Percentiles rank a stretch among this genome's conserved stretches.
Conservation (phyloP, 2,113 vertebrate species). For the Phaethornis superciliosus region DNA sequence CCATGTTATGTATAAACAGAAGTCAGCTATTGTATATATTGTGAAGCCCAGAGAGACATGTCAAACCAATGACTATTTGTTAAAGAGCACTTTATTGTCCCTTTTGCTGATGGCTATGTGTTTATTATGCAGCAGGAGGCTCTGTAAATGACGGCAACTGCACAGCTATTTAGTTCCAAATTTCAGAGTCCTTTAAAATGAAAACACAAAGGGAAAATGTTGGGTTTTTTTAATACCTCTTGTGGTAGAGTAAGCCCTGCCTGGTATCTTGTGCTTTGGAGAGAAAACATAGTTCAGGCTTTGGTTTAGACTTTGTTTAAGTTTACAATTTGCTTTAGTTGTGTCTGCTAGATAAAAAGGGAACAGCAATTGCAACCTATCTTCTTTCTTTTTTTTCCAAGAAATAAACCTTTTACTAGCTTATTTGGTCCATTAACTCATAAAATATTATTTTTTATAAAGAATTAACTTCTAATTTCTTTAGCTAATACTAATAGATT, state of each 20-base stretch:
- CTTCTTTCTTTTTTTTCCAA: not conserved
- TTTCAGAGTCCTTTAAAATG: not conserved
- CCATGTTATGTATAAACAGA: not conserved
- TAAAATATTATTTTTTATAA: not conserved
- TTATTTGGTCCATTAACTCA: not conserved
- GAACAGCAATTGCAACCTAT: not conserved
- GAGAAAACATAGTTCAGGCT: not conserved
- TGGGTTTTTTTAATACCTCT: not conserved
- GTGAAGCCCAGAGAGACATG: not conserved
- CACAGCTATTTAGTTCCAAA: not conserved
- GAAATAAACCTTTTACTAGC: not conserved
- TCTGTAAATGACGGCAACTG: not conserved
- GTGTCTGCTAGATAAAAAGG: not conserved
- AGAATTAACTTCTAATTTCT: not conserved
- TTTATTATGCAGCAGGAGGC: not conserved
- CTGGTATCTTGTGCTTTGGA: not conserved
- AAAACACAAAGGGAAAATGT: not conserved
- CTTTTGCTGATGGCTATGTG: not conserved
- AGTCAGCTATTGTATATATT: not conserved
- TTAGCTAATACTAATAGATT: not conserved
- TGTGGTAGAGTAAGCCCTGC: not conserved
- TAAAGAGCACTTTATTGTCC: not conserved
- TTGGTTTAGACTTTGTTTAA: not conserved
- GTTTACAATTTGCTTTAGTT: not conserved
- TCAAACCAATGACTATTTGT: not conserved